Evolutionary conservation across 2,113 vertebrate species (phyloP).

Genomic region (Lontra canadensis): DNA sequence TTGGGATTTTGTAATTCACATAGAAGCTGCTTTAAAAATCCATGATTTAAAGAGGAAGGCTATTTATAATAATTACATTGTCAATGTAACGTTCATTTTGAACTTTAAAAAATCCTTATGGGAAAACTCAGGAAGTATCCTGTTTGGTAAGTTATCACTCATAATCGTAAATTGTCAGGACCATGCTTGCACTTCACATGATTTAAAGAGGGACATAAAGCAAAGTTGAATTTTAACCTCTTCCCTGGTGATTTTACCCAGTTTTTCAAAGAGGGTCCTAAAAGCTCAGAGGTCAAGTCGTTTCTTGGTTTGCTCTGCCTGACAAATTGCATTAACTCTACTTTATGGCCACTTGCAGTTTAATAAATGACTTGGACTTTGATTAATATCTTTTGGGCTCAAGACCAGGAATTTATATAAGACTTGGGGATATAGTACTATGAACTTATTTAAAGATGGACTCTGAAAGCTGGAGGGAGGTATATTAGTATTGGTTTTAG

Average conservation of each 20-base stretch:
- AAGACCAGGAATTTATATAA: conserved; percentile 59
- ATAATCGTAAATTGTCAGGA: conserved; percentile 4
- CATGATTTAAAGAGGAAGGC: conserved; percentile 38
- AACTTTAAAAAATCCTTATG: conserved; percentile 33
- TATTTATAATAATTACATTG: conserved; percentile 46
- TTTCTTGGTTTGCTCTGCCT: conserved; percentile 56
- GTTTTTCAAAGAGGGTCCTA: conserved; percentile 32
- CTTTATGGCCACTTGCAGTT: conserved; percentile 69
- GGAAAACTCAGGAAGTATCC: conserved; percentile 46
- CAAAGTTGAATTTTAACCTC: conserved; percentile 65
- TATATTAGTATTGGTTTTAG: neutral
- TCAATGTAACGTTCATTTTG: conserved; percentile 55
- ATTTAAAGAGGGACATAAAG: conserved; percentile 59
- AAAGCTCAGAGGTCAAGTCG: conserved; percentile 43
- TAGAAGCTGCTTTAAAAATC: conserved; percentile 26
- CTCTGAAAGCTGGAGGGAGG: neutral
- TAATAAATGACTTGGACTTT: conserved; percentile 78
- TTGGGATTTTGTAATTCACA: conserved; percentile 42
- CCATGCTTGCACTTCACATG: neutral
- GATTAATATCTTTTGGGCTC: conserved; percentile 70
- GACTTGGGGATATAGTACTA: conserved; percentile 10
- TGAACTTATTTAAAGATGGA: conserved; percentile 27
- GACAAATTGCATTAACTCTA: conserved; percentile 54
- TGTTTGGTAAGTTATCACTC: conserved; percentile 47
- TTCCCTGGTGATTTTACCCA: conserved; percentile 49